A percentile compares a stretch with the other conserved stretches of the same genome.
phyloP scores from a whole-genome alignment of 2,888 invertebrate genomes.

The Blera fallax region DNA sequence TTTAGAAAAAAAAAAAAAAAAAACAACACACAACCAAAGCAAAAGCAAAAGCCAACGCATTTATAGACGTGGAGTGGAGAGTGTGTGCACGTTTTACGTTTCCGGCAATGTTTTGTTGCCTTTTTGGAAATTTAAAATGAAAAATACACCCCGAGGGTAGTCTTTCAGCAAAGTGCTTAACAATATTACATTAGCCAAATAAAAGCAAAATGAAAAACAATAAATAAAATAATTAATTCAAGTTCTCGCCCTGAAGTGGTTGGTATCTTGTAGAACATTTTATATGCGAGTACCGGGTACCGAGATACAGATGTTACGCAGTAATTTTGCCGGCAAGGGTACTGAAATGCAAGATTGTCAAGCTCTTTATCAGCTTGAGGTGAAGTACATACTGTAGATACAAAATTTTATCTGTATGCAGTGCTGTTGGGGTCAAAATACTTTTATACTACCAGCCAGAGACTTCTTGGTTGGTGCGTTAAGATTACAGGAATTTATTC shows the following conservation, averaged over 20 bases:
- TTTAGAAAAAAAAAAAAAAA: too few species aligned
- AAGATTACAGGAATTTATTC: too few species aligned
- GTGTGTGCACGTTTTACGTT: neutral
- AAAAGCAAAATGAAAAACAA: conserved; percentile 57
- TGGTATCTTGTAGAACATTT: neutral
- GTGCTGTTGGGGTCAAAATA: too few species aligned
- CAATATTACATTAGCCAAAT: conserved; percentile 60
- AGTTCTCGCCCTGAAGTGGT: neutral
- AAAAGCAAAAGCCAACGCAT: conserved; percentile 7
- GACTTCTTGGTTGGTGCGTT: too few species aligned
- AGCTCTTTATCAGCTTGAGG: too few species aligned
- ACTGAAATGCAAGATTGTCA: too few species aligned
- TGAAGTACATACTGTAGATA: too few species aligned
- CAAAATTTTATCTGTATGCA: too few species aligned
- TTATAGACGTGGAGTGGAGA: too few species aligned
- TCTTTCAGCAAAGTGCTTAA: conserved; percentile 59
- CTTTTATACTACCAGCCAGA: too few species aligned
- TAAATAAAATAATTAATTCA: conserved; percentile 71
- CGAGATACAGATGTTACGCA: neutral
- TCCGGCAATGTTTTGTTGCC: neutral
- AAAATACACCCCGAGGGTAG: conserved; percentile 56
- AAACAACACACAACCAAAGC: too few species aligned
- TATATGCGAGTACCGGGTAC: neutral
- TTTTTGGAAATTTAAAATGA: conserved; percentile 54
- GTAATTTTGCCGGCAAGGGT: too few species aligned